Percentiles rank a stretch among this genome's conserved stretches.
Evolutionary conservation across 2,797 vertebrate species (phyloP).

Genomic region (Coccyzus lansbergi): DNA sequence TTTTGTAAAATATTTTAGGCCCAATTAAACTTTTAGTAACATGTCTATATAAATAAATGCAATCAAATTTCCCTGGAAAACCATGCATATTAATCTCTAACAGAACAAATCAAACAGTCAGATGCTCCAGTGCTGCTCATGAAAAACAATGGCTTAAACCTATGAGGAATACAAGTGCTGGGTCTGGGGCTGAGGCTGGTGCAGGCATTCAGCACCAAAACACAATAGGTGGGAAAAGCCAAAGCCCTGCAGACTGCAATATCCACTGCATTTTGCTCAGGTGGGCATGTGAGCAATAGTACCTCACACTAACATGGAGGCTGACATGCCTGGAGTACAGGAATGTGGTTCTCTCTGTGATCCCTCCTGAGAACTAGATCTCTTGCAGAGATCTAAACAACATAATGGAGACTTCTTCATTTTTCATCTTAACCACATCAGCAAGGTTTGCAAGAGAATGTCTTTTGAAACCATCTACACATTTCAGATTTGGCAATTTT

Average conservation of each 20-base stretch:
- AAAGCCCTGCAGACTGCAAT: background rate
- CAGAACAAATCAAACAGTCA: background rate
- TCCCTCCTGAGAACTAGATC: background rate
- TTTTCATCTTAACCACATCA: background rate
- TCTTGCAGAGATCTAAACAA: background rate
- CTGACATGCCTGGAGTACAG: background rate
- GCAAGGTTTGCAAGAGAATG: background rate
- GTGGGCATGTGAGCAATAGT: background rate
- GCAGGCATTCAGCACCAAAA: background rate
- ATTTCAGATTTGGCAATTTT: background rate
- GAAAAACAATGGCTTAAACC: background rate
- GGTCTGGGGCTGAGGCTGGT: background rate
- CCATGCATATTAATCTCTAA: background rate
- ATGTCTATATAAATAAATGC: background rate
- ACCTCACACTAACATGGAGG: background rate
- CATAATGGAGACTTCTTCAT: background rate
- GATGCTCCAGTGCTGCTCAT: background rate
- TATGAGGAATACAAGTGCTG: rapidly evolving
- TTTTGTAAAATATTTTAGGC: conserved; percentile 3
- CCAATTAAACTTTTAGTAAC: background rate
- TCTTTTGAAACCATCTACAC: background rate
- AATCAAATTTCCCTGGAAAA: conserved; percentile 6
- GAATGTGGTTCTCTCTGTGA: rapidly evolving
- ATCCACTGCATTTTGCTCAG: background rate
- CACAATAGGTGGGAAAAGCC: background rate